phyloP scores from a whole-genome alignment of 2,888 invertebrate species.

The Eupithecia tripunctaria region DNA sequence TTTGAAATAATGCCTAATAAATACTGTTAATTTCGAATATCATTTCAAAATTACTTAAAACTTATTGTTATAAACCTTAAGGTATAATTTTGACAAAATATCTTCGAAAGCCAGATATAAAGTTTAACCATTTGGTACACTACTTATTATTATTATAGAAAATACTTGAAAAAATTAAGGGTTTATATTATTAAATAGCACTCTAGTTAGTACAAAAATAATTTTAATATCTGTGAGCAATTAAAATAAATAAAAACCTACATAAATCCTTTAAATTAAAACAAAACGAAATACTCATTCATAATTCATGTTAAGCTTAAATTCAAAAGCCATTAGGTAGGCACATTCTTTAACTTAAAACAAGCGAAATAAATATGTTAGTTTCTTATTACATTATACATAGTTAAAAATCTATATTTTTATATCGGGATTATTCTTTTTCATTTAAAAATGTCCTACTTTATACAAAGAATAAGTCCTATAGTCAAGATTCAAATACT shows the following conservation, averaged over 20 bases:
- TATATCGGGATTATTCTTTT: conserved; percentile 37
- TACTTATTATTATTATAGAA: background rate
- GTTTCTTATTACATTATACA: conserved; percentile 58
- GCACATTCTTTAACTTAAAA: conserved; percentile 53
- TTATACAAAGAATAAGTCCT: background rate
- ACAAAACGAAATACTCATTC: background rate
- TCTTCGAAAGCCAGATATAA: background rate
- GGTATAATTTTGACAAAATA: conserved; percentile 1
- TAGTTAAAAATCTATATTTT: conserved; percentile 55
- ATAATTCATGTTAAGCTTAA: conserved; percentile 2
- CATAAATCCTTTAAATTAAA: conserved; percentile 31
- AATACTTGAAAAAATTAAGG: background rate
- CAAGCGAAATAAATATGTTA: conserved; percentile 82
- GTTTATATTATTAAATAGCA: conserved; percentile 22
- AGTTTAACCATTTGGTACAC: background rate
- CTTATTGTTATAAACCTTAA: background rate
- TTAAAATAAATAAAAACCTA: conserved; percentile 24
- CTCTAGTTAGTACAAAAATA: conserved; percentile 49
- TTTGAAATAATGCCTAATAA: conserved; percentile 4
- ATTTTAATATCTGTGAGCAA: conserved; percentile 26
- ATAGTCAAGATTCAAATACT: background rate
- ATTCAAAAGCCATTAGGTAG: conserved; percentile 25
- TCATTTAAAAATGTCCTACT: background rate
- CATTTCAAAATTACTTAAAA: background rate
- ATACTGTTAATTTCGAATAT: conserved; percentile 10